Conservation (phyloP, 2,113 vertebrate species). For the Dascyllus trimaculatus region DNA sequence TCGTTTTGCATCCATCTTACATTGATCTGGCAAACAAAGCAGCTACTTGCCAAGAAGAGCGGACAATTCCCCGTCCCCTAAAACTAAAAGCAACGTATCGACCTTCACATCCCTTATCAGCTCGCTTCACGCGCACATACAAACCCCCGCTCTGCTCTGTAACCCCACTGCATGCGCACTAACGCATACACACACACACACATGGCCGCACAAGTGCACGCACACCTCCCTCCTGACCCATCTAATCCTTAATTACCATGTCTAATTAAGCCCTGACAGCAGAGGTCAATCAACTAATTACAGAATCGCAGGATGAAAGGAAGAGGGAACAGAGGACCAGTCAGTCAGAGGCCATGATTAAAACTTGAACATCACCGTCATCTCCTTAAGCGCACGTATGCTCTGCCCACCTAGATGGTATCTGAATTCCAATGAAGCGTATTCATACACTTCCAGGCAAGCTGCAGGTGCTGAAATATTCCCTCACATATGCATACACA, state of each 20-base stretch:
- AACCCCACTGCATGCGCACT: conserved; percentile 15
- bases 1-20: conserved; percentile 54
- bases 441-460: conserved; percentile 15
- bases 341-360: conserved; percentile 61
- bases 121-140: conserved; percentile 42
- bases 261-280: conserved; percentile 82
- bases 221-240: conserved; percentile 63
- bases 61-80: conserved; percentile 56
- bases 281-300: conserved; percentile 85
- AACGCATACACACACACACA: conserved; percentile 31
- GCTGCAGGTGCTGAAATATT: background rate
- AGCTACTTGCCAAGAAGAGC: conserved; percentile 37
- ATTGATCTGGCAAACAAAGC: conserved; percentile 55
- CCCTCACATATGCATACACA: conserved; percentile 1
- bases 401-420: conserved; percentile 2
- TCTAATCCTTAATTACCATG: conserved; percentile 83
- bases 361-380: conserved; percentile 42
- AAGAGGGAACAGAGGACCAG: conserved; percentile 56
- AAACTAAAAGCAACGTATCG: conserved; percentile 63
- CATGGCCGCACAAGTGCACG: conserved; percentile 28
- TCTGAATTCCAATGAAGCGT: no score
- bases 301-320: conserved; percentile 77
- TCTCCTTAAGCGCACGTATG: conserved; percentile 9
- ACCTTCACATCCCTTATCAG: conserved; percentile 71
- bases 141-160: conserved; percentile 15